These are phyloP conservation scores for Drosophila rufa DNA, from an alignment of 1,140 invertebrate species.

Conservation along the genomic window DNA sequence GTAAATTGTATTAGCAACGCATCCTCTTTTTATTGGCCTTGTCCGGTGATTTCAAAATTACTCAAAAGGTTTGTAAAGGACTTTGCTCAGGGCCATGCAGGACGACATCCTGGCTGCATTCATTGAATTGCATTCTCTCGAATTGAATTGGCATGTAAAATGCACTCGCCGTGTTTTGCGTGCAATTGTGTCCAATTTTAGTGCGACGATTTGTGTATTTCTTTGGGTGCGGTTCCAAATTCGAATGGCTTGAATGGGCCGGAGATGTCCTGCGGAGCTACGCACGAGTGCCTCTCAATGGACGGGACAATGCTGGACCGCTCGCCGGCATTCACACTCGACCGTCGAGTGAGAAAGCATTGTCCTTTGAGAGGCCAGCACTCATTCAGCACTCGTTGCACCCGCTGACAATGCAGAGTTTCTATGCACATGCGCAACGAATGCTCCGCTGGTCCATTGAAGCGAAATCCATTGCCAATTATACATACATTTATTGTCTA, in stretches of 20 bases:
- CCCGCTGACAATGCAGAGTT: constrained; percentile 44
- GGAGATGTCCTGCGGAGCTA: constrained; percentile 72
- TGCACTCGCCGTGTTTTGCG: constrained; percentile 52
- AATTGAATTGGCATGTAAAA: constrained; percentile 77
- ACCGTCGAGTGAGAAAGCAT: constrained; percentile 61
- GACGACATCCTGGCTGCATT: constrained; percentile 51
- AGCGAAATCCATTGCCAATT: constrained; percentile 57
- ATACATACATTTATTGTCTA: constrained; percentile 57
- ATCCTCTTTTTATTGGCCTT: constrained; percentile 46
- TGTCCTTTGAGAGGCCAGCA: constrained; percentile 63
- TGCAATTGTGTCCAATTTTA: constrained; percentile 54
- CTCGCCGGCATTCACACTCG: constrained; percentile 72
- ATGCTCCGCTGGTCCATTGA: constrained; percentile 55
- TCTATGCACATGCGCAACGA: constrained; percentile 75
- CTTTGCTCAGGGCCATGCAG: constrained; percentile 32
- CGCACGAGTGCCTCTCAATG: constrained; percentile 74
- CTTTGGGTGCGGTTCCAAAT: constrained; percentile 29
- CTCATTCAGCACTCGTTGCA: constrained; percentile 61
- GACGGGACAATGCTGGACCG: constrained; percentile 50
- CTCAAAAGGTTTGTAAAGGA: constrained; percentile 51
- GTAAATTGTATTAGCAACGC: constrained; percentile 54
- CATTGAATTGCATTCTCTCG: constrained; percentile 48
- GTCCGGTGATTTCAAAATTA: constrained; percentile 30
- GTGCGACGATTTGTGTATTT: constrained; percentile 38
- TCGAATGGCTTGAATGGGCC: constrained; percentile 33